These are phyloP conservation scores for Dryomyza anilis DNA, from an alignment of 2,888 invertebrate species.

Conservation along the genomic window DNA sequence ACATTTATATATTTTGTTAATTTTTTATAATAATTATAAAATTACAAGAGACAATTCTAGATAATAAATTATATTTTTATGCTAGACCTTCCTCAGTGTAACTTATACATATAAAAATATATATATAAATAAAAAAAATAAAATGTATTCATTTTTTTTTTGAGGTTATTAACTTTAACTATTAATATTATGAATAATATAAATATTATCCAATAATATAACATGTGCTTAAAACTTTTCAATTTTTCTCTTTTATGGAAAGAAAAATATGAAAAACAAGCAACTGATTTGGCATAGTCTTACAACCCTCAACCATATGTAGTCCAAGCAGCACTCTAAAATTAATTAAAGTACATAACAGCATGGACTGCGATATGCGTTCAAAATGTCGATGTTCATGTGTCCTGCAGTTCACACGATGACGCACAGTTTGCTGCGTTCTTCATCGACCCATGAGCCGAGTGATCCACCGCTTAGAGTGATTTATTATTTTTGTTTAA, in stretches of 20 bases:
- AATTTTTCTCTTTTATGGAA: too few relatives aligned
- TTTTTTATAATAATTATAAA: too few relatives aligned
- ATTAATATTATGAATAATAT: slow-evolving; percentile 34
- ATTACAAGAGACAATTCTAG: slow-evolving; percentile 38
- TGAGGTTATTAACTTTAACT: slow-evolving; percentile 17
- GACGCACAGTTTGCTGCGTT: slow-evolving; percentile 46
- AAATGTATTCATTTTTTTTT: slow-evolving; percentile 25
- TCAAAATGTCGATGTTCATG: slow-evolving; percentile 60
- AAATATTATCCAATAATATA: slow-evolving; percentile 37
- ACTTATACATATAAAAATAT: slow-evolving; percentile 18
- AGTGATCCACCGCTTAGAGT: slow-evolving; percentile 20
- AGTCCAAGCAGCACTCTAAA: slow-evolving; percentile 41
- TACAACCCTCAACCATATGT: slow-evolving; percentile 45
- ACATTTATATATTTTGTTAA: too few relatives aligned
- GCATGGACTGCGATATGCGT: slow-evolving; percentile 49
- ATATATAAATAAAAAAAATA: slow-evolving; percentile 22
- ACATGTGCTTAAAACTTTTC: slow-evolving; percentile 25
- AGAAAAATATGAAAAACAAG: slow-evolving; percentile 26
- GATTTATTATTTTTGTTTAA: too few relatives aligned
- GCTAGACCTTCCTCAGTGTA: slow-evolving; percentile 37
- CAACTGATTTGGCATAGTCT: slow-evolving; percentile 39
- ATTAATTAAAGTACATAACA: slow-evolving; percentile 36
- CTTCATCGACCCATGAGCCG: slow-evolving; percentile 61
- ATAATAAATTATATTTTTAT: slow-evolving; percentile 27
- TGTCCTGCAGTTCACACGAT: slow-evolving; percentile 63